A percentile compares a stretch with the other conserved stretches of the same genome.
Conservation (phyloP, 2,888 invertebrate genomes). For the Teleiodes luculella region DNA sequence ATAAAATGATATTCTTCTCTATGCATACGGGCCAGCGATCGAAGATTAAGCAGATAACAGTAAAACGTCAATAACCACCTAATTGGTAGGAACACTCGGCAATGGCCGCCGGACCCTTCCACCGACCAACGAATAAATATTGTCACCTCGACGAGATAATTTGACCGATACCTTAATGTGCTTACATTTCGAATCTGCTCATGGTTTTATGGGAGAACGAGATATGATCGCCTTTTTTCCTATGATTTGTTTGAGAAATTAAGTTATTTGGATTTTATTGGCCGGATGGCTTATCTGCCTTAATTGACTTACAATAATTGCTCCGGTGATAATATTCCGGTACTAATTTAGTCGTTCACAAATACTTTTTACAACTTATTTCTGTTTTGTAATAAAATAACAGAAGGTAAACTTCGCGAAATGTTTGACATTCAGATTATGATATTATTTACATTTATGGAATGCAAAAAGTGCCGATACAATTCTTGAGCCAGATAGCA, state of each 20-base stretch:
- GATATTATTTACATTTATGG: slow-evolving; percentile 16
- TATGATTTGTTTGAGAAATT: slow-evolving; percentile 21
- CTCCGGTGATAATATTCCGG: background rate
- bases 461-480: slow-evolving; percentile 26
- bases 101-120: slow-evolving; percentile 48
- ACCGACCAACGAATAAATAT: slow-evolving; percentile 77
- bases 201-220: slow-evolving; percentile 76
- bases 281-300: background rate
- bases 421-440: background rate
- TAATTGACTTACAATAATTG: slow-evolving; percentile 9
- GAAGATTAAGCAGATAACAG: slow-evolving; percentile 72
- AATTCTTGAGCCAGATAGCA: slow-evolving; percentile 28
- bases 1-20: slow-evolving; percentile 22
- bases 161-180: slow-evolving; percentile 75
- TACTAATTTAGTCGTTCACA: background rate
- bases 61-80: slow-evolving; percentile 79
- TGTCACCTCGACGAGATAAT: slow-evolving; percentile 74
- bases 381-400: background rate
- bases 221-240: slow-evolving; percentile 43
- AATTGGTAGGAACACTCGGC: slow-evolving; percentile 74
- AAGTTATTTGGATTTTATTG: slow-evolving; percentile 18
- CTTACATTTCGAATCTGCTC: slow-evolving; percentile 77
- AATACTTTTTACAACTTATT: background rate
- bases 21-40: slow-evolving; percentile 58
- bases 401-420: background rate